Evolutionary conservation across 1,140 invertebrate genomes (phyloP), one percentile per base, ranked within the genome.

Genomic region (Heliconius hermathena): DNA sequence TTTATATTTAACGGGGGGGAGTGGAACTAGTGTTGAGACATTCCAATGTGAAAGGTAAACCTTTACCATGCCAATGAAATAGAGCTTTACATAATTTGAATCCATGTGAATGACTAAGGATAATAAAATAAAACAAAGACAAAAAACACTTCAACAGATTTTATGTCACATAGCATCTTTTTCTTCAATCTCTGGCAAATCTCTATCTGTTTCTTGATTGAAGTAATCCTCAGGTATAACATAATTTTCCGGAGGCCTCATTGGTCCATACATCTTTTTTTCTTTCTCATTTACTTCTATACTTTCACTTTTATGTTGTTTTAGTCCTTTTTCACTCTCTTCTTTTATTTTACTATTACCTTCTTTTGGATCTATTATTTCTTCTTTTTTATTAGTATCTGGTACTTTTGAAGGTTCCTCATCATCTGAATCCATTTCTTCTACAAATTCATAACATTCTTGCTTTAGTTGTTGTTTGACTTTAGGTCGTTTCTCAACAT

Each of bases 391-490:
- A 57, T 22, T 9, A 22, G 71, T 66, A 29, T 29, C 60, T 66
- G 13, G n/a, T 60, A 60, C 76, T 8, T 72, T 86, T 72, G 82
- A 77, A 33, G 73, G 9, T 73, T 77, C 81, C 57, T 87, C 93
- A 78, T 95, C 93, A 77, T 95, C 94, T 0, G 94, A 95, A 70
- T 95, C 94, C 80, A 95, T 82, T 89, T 95, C 94, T 89, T 94
- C 94, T 8, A 91, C 89, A 77, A 95, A 95, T 83, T 92, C 93
- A 11, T 60, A 76, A 71, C 92, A 89, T 74, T 90, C 87, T 76
- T 85, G 74, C 79, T 89, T 91, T 57, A 22, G 84, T 78, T 83
- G 82, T 46, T 46, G 79, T 78, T 73, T 86, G 33, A 85, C 75
- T 88, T 90, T 90, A 13, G 86, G 83, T 41, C 81, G 82, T 76